A percentile compares a stretch with the other conserved stretches of the same genome.
phyloP scores from a whole-genome alignment of 2,797 vertebrate genomes.

The Oreochromis grahami region DNA sequence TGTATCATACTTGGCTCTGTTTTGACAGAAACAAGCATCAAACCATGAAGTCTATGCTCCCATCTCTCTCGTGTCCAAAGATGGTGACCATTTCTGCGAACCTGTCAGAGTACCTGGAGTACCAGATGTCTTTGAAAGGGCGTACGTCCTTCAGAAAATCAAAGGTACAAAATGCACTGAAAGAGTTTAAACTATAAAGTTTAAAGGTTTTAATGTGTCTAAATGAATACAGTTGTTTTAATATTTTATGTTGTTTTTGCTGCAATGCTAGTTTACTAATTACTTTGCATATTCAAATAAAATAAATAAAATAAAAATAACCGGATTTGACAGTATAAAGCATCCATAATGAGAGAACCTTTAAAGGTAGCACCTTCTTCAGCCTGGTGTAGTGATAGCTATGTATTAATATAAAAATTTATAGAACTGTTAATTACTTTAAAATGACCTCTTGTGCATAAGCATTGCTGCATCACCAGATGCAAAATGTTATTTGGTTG shows the following conservation, averaged over 20 bases:
- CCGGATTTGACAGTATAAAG: accelerated
- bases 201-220: accelerated
- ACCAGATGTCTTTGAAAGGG: conserved; percentile 43
- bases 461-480: accelerated
- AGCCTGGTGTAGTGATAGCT: accelerated
- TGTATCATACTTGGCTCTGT: neutral
- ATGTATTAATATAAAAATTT: too few relatives aligned
- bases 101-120: conserved; percentile 56
- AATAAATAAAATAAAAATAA: neutral
- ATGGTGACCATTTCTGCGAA: conserved; percentile 43
- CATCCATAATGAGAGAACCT: neutral
- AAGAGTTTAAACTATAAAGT: neutral
- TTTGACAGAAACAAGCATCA: conserved; percentile 19
- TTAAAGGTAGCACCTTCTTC: accelerated
- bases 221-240: neutral
- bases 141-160: conserved; percentile 47
- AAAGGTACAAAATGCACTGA: conserved; percentile 24
- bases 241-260: neutral
- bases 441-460: accelerated
- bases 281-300: neutral
- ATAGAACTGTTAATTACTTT: accelerated
- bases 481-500: too few relatives aligned
- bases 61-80: conserved; percentile 19
- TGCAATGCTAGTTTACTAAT: accelerated
- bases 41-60: conserved; percentile 37